A percentile compares a stretch with the other conserved stretches of the same genome.
Evolutionary conservation across 2,797 vertebrate species (phyloP).

Genomic region (Myiotriccus ornatus): DNA sequence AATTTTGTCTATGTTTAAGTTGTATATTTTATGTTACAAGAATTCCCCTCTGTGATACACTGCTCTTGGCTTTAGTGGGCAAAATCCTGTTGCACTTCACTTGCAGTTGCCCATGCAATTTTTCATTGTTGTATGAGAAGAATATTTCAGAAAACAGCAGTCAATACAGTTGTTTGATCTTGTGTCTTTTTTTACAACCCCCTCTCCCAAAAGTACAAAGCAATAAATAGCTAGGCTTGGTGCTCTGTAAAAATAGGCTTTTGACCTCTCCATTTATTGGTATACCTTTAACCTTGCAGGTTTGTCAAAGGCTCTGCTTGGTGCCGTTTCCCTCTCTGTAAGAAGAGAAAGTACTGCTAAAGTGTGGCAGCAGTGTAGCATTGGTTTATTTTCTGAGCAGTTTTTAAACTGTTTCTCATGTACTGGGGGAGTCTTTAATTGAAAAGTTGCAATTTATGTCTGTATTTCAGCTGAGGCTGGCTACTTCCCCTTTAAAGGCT

Average conservation of each 20-base stretch:
- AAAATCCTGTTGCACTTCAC: not conserved
- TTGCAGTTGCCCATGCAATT: not conserved
- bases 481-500: not conserved
- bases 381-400: not conserved
- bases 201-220: not conserved
- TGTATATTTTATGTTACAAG: not conserved
- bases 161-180: not conserved
- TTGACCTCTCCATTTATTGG: slow-evolving; percentile 13
- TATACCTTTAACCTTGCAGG: not conserved
- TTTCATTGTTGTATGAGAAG: not conserved
- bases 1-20: not conserved
- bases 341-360: not conserved
- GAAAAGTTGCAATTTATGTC: not conserved
- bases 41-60: not conserved
- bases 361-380: not conserved
- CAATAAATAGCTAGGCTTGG: not conserved
- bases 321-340: not conserved
- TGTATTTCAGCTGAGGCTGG: not conserved
- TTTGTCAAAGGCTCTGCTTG: not conserved
- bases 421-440: not conserved
- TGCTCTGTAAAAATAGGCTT: slow-evolving; percentile 4
- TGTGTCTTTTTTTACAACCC: not conserved
- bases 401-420: not conserved
- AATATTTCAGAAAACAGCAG: not conserved
- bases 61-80: not conserved